Conservation (phyloP, 2,797 vertebrate genomes). For the Schizopygopsis malacanthus region DNA sequence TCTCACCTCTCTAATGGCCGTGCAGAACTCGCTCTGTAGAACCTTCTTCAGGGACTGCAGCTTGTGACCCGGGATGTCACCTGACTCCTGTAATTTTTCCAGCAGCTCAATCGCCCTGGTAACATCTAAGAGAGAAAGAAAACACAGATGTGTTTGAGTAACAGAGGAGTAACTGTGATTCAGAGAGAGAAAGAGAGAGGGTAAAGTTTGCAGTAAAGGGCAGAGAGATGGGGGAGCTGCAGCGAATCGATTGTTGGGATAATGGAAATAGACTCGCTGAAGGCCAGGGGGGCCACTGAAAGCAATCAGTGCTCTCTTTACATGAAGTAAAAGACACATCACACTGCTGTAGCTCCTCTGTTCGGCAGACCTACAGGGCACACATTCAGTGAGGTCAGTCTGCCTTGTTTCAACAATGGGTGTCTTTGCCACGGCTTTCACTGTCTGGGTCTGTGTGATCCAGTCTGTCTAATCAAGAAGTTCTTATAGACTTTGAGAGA, state of each 20-base stretch:
- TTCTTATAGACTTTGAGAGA: neutral
- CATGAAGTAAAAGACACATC: conserved; percentile 26
- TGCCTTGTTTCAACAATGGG: neutral
- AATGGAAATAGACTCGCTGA: conserved; percentile 69
- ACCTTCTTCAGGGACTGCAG: conserved; percentile 98
- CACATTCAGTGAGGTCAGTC: conserved; percentile 8
- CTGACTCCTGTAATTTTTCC: conserved; percentile 97
- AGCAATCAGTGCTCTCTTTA: conserved; percentile 48
- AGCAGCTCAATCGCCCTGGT: conserved; percentile 95
- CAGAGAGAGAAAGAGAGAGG: conserved; percentile 1
- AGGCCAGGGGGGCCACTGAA: conserved; percentile 50
- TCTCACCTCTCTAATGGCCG: conserved; percentile 96
- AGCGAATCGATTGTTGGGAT: conserved; percentile 68
- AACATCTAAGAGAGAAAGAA: conserved; percentile 83
- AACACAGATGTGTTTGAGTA: conserved; percentile 11
- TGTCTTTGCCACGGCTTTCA: conserved; percentile 4
- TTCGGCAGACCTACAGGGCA: conserved; percentile 8
- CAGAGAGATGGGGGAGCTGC: conserved; percentile 47
- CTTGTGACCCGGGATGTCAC: conserved; percentile 96
- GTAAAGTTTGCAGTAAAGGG: conserved; percentile 65
- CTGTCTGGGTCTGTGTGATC: neutral
- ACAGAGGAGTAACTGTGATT: conserved; percentile 2
- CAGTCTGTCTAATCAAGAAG: neutral
- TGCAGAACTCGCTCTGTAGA: conserved; percentile 99
- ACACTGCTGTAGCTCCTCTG: neutral